Evolutionary conservation across 2,113 vertebrate species (phyloP), one percentile per base, ranked within the genome.

Genomic region (Capra hircus): DNA sequence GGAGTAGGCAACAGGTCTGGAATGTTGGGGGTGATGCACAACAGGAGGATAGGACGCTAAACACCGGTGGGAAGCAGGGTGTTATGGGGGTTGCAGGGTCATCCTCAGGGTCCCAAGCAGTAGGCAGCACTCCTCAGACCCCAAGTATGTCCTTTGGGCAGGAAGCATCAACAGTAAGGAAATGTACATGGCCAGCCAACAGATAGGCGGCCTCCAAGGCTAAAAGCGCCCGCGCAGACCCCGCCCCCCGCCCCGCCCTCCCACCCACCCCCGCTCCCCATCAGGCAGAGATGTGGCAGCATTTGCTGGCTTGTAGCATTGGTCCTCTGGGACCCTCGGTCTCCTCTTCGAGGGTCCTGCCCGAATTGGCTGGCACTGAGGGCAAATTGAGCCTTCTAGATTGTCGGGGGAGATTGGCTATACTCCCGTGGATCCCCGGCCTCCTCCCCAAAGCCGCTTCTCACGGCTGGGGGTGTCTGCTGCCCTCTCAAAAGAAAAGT

Each of bases 261-360:
- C 96, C 90, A n/a, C 78, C 90, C 90, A 11, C 33, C 91, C 96
- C 96, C 77, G 45, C 77, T 96, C 95, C 93, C 91, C 82, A 43
- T 40, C 96, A 91, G 95, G 93, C 98, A 97, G 97, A 97, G 97
- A 97, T 95, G 94, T 97, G 97, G 97, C 97, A 97, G 97, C 97
- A 84, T 97, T 91, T 97, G 97, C 97, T 98, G 98, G 97, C 97
- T 96, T 96, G 92, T 98, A 94, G 97, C 95, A 50, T 94, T 88
- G 94, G 96, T 98, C 98, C 97, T 97, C 95, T 86, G 95, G 94
- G 89, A 94, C 97, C 98, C 98, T 97, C 97, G 67, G 83, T 67
- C 93, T 95, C 78, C 87, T 95, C 92, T 91, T 92, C 62, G 91
- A 97, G 97, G 98, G 95, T 95, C 95, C 93, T 97, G 96, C 97